phyloP scores from a whole-genome alignment of 1,140 invertebrate genomes.

The Drosophila athabasca region DNA sequence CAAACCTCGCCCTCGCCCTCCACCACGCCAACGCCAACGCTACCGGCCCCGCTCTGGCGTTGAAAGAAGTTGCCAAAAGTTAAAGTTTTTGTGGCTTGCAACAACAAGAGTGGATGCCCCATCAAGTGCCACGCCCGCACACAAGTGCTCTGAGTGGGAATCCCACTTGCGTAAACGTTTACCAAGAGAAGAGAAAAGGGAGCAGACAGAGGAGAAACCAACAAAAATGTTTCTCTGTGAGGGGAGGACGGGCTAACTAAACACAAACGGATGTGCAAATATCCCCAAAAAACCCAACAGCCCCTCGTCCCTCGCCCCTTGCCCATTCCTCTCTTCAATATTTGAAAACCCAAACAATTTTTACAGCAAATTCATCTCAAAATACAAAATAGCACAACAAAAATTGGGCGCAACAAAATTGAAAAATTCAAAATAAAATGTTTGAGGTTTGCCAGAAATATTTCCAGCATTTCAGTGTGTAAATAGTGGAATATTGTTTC shows the following conservation, averaged over 20 bases:
- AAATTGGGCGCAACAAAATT: slow-evolving; percentile 22
- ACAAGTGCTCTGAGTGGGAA: slow-evolving; percentile 4
- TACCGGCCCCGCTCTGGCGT: slow-evolving; percentile 2
- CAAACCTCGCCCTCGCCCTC: neutral
- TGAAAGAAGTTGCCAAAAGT: slow-evolving; percentile 69
- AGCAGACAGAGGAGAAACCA: slow-evolving; percentile 12
- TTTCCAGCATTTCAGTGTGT: slow-evolving; percentile 61
- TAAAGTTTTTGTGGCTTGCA: slow-evolving; percentile 71
- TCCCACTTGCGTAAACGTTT: slow-evolving; percentile 57
- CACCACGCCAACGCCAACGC: too few species aligned
- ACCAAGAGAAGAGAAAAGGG: slow-evolving; percentile 12
- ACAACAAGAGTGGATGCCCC: slow-evolving; percentile 44
- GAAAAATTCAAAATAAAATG: slow-evolving; percentile 68
- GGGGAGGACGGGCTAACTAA: slow-evolving; percentile 35
- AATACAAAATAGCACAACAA: slow-evolving; percentile 33
- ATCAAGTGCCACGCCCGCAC: slow-evolving; percentile 49
- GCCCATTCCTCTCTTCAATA: slow-evolving; percentile 51
- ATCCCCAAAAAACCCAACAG: neutral
- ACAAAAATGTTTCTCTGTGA: slow-evolving; percentile 31
- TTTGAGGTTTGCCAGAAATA: slow-evolving; percentile 78
- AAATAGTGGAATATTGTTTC: slow-evolving; percentile 48
- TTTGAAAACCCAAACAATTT: slow-evolving; percentile 72
- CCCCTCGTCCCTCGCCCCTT: neutral
- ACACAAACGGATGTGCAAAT: slow-evolving; percentile 37
- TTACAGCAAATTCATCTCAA: slow-evolving; percentile 61